These are phyloP conservation scores for Acinonyx jubatus DNA, from an alignment of 2,113 vertebrate species.

Conservation along the genomic window DNA sequence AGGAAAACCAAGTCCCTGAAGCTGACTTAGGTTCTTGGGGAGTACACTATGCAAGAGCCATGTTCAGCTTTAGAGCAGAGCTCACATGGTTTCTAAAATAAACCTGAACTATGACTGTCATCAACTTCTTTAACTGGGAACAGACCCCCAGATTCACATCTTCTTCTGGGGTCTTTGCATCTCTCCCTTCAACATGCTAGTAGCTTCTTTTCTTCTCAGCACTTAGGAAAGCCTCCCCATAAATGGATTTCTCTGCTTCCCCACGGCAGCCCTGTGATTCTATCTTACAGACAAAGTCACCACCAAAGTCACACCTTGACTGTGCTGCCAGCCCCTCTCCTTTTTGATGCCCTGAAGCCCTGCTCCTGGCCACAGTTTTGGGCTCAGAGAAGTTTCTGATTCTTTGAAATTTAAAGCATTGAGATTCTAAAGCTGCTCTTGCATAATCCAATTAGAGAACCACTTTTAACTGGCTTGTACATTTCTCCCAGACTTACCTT, in stretches of 20 bases:
- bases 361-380: neutral
- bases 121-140: neutral
- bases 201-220: neutral
- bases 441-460: conserved; percentile 49
- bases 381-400: neutral
- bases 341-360: neutral
- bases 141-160: neutral
- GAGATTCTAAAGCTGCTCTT: conserved; percentile 25
- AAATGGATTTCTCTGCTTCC: neutral
- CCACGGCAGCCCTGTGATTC: rapidly evolving
- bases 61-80: neutral
- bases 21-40: neutral
- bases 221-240: neutral
- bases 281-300: neutral
- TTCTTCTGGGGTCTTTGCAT: neutral
- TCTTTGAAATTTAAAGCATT: conserved; percentile 1
- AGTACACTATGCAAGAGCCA: neutral
- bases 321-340: neutral
- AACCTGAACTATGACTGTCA: neutral
- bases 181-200: neutral
- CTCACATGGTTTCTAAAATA: neutral
- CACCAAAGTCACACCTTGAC: neutral
- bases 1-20: neutral
- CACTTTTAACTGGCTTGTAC: conserved; percentile 40
- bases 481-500: conserved; percentile 56